Evolutionary conservation across 2,113 vertebrate species (phyloP).

Genomic region (Neogale vison): DNA sequence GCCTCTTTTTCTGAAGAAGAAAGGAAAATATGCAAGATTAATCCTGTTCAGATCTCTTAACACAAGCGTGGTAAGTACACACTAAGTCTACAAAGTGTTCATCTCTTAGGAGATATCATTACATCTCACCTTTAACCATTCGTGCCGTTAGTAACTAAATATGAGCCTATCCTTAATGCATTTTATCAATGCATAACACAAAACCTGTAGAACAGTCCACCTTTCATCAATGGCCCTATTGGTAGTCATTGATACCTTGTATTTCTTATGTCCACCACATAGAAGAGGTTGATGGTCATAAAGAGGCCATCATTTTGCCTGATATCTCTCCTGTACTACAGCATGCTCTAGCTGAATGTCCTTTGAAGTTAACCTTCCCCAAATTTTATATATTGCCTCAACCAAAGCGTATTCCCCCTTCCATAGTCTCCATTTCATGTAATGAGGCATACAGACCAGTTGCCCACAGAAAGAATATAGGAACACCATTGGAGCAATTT

Average conservation of each 20-base stretch:
- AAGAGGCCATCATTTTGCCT: background rate
- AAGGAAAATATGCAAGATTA: background rate
- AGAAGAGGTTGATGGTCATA: background rate
- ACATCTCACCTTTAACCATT: background rate
- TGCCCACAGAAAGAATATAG: background rate
- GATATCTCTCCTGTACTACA: background rate
- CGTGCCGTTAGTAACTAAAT: background rate
- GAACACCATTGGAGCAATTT: background rate
- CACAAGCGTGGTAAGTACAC: background rate
- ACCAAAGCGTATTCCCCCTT: background rate
- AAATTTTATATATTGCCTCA: background rate
- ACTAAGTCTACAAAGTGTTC: background rate
- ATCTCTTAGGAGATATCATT: background rate
- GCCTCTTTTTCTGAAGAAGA: background rate
- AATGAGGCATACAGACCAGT: background rate
- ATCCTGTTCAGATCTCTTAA: conserved; percentile 25
- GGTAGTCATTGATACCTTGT: background rate
- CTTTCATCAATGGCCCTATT: background rate
- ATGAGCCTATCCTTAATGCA: background rate
- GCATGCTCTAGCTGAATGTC: background rate
- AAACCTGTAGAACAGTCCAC: background rate
- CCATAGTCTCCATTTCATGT: background rate
- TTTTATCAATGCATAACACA: background rate
- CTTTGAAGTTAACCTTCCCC: background rate
- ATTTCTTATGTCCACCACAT: background rate